Evolutionary conservation across 2,888 invertebrate species (phyloP).

Genomic region (Hermodice carunculata): DNA sequence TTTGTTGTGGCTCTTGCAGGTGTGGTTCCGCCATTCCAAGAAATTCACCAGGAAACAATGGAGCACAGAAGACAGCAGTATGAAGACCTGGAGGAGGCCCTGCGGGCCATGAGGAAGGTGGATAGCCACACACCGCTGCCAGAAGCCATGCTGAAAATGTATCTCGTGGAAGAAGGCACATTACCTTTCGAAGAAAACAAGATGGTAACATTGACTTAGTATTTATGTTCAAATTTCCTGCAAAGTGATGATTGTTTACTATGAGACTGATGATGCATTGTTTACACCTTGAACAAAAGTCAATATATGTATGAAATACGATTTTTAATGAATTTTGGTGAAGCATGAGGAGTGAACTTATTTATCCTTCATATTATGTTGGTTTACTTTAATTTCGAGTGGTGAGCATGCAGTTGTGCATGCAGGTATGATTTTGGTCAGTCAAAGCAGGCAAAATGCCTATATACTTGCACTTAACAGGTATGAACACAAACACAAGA

Average conservation of each 20-base stretch:
- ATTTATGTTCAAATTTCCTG: background rate
- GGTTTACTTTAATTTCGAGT: no score
- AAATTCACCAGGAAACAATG: slow-evolving; percentile 82
- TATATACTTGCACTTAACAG: no score
- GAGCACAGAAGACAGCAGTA: slow-evolving; percentile 81
- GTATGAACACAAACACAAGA: no score
- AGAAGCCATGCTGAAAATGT: slow-evolving; percentile 83
- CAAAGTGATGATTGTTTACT: background rate
- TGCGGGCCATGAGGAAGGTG: slow-evolving; percentile 78
- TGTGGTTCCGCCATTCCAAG: slow-evolving; percentile 82
- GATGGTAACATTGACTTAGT: slow-evolving; percentile 65
- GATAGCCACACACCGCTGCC: slow-evolving; percentile 78
- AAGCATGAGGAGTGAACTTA: no score
- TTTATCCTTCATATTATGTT: no score
- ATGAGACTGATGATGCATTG: background rate
- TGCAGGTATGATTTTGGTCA: no score
- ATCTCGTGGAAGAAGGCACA: slow-evolving; percentile 82
- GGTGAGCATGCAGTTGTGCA: no score
- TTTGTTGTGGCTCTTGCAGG: no score
- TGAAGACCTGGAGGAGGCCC: slow-evolving; percentile 80
- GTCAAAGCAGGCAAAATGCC: no score
- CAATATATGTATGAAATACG: no score
- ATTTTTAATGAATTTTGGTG: no score
- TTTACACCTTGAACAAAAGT: background rate
- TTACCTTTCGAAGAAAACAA: slow-evolving; percentile 73